phyloP scores from a whole-genome alignment of 1,140 invertebrate species.

The Drosophila pallidifrons region DNA sequence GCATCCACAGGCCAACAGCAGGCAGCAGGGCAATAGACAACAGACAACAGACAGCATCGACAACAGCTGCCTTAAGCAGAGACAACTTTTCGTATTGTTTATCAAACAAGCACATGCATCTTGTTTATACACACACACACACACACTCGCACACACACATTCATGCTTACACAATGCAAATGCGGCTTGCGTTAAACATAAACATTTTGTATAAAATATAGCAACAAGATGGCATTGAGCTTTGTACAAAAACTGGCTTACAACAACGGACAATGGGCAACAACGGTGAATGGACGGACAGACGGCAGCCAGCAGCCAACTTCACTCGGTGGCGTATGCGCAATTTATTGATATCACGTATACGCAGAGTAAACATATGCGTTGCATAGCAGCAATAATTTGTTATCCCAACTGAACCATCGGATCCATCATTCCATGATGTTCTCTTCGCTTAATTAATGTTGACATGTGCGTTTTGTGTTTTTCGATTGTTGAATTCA shows the following conservation, averaged over 20 bases:
- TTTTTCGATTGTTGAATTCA: background rate
- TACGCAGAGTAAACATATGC: constrained; percentile 28
- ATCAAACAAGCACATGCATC: constrained; percentile 29
- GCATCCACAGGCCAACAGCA: constrained; percentile 11
- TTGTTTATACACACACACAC: constrained; percentile 14
- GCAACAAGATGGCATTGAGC: constrained; percentile 42
- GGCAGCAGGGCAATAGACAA: constrained; percentile 1
- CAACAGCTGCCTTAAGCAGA: constrained; percentile 20
- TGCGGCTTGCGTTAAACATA: constrained; percentile 34
- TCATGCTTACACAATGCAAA: constrained; percentile 28
- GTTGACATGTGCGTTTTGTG: constrained; percentile 12
- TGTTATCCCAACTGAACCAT: background rate
- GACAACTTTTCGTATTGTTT: constrained; percentile 42
- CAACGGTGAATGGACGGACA: background rate
- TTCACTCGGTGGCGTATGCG: constrained; percentile 12
- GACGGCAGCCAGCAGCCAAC: background rate
- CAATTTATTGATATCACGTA: constrained; percentile 36
- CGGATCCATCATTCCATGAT: background rate
- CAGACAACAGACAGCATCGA: constrained; percentile 5
- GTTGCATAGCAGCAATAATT: background rate
- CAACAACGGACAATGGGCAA: background rate
- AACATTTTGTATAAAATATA: constrained; percentile 26
- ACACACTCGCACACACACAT: background rate
- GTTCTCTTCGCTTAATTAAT: constrained; percentile 4
- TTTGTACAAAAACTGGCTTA: constrained; percentile 16